phyloP scores from a whole-genome alignment of 1,140 invertebrate species.

The Drosophila dunni region DNA sequence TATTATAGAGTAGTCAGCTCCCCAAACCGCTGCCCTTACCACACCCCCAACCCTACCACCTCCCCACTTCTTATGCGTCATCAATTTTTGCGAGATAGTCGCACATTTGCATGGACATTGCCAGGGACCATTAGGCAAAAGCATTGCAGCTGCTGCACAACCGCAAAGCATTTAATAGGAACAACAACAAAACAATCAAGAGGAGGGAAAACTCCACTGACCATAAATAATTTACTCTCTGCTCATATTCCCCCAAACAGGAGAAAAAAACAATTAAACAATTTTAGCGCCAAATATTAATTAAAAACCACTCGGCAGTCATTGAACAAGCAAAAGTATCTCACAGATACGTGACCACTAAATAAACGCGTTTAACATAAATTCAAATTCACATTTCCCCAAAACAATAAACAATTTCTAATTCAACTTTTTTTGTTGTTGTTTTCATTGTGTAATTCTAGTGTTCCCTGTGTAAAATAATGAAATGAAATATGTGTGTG shows the following conservation, averaged over 20 bases:
- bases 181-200: neutral
- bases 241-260: conserved; percentile 33
- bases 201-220: conserved; percentile 13
- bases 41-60: conserved; percentile 22
- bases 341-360: conserved; percentile 66
- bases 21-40: neutral
- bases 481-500: conserved; percentile 75
- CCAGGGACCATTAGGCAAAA: conserved; percentile 72
- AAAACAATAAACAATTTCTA: conserved; percentile 19
- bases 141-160: conserved; percentile 43
- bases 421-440: conserved; percentile 27
- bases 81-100: conserved; percentile 71
- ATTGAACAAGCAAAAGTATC: conserved; percentile 48
- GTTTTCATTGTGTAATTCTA: conserved; percentile 30
- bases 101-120: conserved; percentile 70
- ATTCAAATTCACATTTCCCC: conserved; percentile 51
- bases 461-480: conserved; percentile 46
- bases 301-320: conserved; percentile 62
- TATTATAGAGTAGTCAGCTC: conserved; percentile 53
- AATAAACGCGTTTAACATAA: conserved; percentile 80
- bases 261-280: conserved; percentile 46
- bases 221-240: conserved; percentile 63
- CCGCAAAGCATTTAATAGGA: conserved; percentile 62
- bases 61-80: conserved; percentile 52
- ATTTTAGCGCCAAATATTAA: conserved; percentile 69